Evolutionary conservation across 2,797 vertebrate species (phyloP).

Genomic region (Microhierax caerulescens): DNA sequence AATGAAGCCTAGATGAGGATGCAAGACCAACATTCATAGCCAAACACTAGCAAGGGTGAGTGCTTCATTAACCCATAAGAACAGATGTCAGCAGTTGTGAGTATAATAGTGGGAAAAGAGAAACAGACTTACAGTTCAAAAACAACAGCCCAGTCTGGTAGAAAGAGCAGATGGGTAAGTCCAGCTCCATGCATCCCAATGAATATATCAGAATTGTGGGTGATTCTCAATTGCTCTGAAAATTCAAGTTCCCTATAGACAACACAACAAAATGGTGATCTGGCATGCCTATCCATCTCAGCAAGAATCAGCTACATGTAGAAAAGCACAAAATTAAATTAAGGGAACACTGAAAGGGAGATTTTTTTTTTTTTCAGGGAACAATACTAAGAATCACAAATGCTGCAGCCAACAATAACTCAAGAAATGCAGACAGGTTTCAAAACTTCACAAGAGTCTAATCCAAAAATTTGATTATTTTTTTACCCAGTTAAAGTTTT

Average conservation of each 20-base stretch:
- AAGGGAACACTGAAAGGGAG: neutral
- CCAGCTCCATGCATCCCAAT: conserved; percentile 97
- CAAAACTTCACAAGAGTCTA: neutral
- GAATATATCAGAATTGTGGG: conserved; percentile 96
- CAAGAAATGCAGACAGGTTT: neutral
- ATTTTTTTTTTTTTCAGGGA: neutral
- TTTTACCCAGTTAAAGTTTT: neutral
- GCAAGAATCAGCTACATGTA: neutral
- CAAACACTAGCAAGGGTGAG: neutral
- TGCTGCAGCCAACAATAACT: neutral
- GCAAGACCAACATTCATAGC: neutral
- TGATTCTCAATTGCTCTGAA: conserved; percentile 89
- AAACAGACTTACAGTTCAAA: conserved; percentile 91
- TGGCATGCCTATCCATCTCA: neutral
- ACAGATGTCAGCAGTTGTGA: neutral
- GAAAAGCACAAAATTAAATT: neutral
- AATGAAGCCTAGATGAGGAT: neutral
- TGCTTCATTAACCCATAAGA: neutral
- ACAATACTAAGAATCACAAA: neutral
- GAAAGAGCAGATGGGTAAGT: conserved; percentile 95
- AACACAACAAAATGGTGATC: neutral
- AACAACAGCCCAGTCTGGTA: conserved; percentile 96
- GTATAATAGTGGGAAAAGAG: neutral
- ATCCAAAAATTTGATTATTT: neutral
- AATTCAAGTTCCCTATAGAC: conserved; percentile 87